These are phyloP conservation scores for Drosophila quinaria DNA, from an alignment of 2,888 invertebrate species.

Conservation along the genomic window DNA sequence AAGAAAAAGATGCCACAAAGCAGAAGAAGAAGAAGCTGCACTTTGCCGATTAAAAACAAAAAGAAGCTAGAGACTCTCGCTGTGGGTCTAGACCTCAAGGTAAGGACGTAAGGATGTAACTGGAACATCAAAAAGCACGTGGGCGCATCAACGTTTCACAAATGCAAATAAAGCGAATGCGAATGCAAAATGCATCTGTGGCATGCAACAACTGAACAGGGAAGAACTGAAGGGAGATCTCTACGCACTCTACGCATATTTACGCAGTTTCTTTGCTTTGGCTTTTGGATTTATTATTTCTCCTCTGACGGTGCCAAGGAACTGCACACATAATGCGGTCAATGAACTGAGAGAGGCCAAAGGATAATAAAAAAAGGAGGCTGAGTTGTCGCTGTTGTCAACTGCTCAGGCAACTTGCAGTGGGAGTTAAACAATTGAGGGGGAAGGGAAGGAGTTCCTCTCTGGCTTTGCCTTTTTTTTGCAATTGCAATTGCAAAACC, in stretches of 20 bases:
- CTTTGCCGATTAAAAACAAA: slow-evolving; percentile 78
- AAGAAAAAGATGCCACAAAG: slow-evolving; percentile 37
- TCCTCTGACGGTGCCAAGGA: slow-evolving; percentile 34
- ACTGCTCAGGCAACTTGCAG: slow-evolving; percentile 43
- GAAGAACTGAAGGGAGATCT: slow-evolving; percentile 23
- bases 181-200: slow-evolving; percentile 54
- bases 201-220: slow-evolving; percentile 14
- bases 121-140: slow-evolving; percentile 62
- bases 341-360: slow-evolving; percentile 70
- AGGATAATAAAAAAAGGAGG: slow-evolving; percentile 41
- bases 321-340: slow-evolving; percentile 68
- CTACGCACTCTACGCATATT: slow-evolving; percentile 61
- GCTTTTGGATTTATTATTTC: slow-evolving; percentile 39
- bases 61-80: slow-evolving; percentile 24
- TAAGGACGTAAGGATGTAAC: slow-evolving; percentile 45
- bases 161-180: slow-evolving; percentile 72
- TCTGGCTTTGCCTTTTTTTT: slow-evolving; percentile 32
- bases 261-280: slow-evolving; percentile 61
- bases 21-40: slow-evolving; percentile 43
- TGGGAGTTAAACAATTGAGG: background rate
- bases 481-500: slow-evolving; percentile 58
- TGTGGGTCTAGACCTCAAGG: slow-evolving; percentile 17
- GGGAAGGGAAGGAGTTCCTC: background rate
- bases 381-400: slow-evolving; percentile 51
- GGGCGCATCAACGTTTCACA: slow-evolving; percentile 25